A percentile compares a stretch with the other conserved stretches of the same genome.
Evolutionary conservation across 2,888 invertebrate genomes (phyloP).

Genomic region (Sinotaia quadrata): DNA sequence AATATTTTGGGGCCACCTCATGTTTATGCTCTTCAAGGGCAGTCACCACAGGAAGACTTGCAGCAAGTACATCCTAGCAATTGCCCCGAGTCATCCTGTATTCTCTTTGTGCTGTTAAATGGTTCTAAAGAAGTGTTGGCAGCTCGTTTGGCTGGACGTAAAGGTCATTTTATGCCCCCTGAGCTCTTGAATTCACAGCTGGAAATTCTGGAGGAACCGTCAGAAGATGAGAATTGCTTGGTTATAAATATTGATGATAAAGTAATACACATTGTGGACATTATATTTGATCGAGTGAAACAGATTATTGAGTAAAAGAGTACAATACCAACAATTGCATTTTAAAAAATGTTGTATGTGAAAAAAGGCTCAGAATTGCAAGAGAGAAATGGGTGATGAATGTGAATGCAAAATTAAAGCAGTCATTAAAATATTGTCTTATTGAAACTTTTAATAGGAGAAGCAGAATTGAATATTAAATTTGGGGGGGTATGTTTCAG

Average conservation of each 20-base stretch:
- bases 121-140: constrained; percentile 46
- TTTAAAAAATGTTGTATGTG: too few species aligned
- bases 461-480: too few species aligned
- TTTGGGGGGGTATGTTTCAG: too few species aligned
- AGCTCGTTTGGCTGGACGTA: constrained; percentile 47
- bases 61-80: too few species aligned
- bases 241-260: constrained; percentile 43
- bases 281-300: constrained; percentile 32
- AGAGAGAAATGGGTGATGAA: neutral
- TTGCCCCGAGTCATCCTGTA: too few species aligned
- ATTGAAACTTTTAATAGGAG: too few species aligned
- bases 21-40: neutral
- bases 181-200: constrained; percentile 60
- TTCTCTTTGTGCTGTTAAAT: constrained; percentile 53
- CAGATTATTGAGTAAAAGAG: too few species aligned
- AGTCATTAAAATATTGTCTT: too few species aligned
- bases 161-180: constrained; percentile 63
- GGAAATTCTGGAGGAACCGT: constrained; percentile 53
- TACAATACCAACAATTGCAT: too few species aligned
- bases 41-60: too few species aligned
- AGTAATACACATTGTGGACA: constrained; percentile 40
- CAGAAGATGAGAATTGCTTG: constrained; percentile 43
- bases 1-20: neutral
- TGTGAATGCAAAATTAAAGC: too few species aligned
- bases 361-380: too few species aligned